phyloP scores from a whole-genome alignment of 1,140 invertebrate species.

The Bombus affinis region DNA sequence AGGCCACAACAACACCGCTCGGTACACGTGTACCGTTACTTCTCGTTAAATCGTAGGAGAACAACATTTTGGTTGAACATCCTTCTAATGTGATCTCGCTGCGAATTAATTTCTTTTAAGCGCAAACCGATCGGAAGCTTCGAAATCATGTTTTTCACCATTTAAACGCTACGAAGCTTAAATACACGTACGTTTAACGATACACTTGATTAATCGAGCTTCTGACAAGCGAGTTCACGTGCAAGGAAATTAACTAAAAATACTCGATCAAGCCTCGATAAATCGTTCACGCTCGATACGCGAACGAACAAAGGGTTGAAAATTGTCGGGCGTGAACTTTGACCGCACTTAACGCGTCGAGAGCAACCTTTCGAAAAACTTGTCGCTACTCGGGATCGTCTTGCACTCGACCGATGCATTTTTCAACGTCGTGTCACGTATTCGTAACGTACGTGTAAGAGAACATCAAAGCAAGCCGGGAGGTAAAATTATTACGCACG shows the following conservation, averaged over 20 bases:
- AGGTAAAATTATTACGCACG: constrained; percentile 18
- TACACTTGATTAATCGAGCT: neutral
- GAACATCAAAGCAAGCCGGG: neutral
- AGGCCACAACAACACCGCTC: neutral
- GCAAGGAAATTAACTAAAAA: neutral
- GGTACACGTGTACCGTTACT: neutral
- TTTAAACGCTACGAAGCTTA: neutral
- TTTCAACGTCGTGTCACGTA: constrained; percentile 8
- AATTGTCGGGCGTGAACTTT: too few species aligned
- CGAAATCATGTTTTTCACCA: neutral
- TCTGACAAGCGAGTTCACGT: neutral
- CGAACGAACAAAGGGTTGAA: too few species aligned
- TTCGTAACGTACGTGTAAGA: neutral
- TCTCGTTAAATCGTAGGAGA: constrained; percentile 3
- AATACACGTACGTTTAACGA: neutral
- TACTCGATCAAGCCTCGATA: too few species aligned
- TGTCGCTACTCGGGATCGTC: neutral
- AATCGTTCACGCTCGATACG: too few species aligned
- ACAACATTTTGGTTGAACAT: neutral
- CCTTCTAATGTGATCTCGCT: neutral
- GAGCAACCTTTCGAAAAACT: neutral
- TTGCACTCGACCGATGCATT: neutral
- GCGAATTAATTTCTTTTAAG: neutral
- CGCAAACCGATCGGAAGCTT: neutral
- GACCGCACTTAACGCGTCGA: too few species aligned